Conservation (phyloP, 2,797 vertebrate species). For the Halcyon leucocephala region DNA sequence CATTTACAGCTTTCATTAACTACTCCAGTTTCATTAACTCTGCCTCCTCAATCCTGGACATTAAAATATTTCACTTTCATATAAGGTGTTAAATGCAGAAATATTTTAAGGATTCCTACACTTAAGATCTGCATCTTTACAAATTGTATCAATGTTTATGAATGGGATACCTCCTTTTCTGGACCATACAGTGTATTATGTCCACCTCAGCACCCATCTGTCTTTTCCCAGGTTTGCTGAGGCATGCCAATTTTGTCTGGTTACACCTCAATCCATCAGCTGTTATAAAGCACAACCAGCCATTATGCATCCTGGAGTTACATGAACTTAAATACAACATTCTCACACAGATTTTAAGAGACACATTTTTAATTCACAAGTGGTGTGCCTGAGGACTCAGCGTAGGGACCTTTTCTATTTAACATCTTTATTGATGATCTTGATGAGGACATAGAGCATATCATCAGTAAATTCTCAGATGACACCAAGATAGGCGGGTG, state of each 20-base stretch:
- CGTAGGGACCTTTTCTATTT: too few species aligned
- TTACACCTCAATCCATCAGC: background rate
- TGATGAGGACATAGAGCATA: too few species aligned
- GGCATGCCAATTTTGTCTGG: fast-evolving
- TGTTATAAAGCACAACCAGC: background rate
- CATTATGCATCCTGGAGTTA: background rate
- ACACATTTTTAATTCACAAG: fast-evolving
- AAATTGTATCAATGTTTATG: background rate
- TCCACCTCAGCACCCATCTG: background rate
- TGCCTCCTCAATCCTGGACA: background rate
- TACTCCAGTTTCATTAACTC: background rate
- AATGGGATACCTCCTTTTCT: background rate
- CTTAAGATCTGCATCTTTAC: background rate
- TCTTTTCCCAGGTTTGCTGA: background rate
- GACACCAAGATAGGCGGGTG: too few species aligned
- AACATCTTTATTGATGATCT: too few species aligned
- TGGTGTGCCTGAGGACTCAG: too few species aligned
- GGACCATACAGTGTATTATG: fast-evolving
- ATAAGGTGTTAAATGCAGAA: background rate
- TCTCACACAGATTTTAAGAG: too few species aligned
- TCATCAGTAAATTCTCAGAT: too few species aligned
- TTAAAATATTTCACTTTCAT: background rate
- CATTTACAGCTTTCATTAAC: fast-evolving
- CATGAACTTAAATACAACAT: background rate
- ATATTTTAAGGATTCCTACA: background rate